Conservation (phyloP, 2,888 invertebrate species). For the Stenolophus ochropezus region DNA sequence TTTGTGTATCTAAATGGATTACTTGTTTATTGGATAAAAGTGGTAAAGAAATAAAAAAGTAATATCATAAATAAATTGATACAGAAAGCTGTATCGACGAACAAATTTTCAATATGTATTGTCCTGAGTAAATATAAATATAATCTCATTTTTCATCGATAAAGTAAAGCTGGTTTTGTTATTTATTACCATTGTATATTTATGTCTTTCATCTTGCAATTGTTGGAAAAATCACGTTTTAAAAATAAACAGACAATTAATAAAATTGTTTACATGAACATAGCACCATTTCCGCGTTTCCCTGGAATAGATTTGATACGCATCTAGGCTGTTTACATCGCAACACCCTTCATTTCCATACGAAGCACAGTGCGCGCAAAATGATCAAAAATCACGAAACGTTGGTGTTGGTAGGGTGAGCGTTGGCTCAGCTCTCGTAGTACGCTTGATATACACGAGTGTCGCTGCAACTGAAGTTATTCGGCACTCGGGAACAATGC, state of each 20-base stretch:
- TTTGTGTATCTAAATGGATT: no score
- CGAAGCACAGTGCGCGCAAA: background rate
- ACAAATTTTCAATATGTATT: no score
- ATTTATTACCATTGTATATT: no score
- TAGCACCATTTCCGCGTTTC: constrained; percentile 1
- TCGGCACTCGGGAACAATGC: constrained; percentile 51
- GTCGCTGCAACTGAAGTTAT: constrained; percentile 27
- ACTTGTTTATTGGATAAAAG: no score
- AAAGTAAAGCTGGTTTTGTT: background rate
- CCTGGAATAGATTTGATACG: constrained; percentile 17
- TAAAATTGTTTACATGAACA: constrained; percentile 18
- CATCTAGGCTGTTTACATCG: constrained; percentile 6
- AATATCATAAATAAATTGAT: no score
- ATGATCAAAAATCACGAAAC: constrained; percentile 31
- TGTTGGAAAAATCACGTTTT: background rate
- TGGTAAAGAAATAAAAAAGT: no score
- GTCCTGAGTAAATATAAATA: no score
- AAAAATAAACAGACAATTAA: background rate
- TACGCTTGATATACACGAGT: background rate
- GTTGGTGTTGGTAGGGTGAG: background rate
- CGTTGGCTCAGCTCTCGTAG: background rate
- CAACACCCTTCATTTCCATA: constrained; percentile 23
- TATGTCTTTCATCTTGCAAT: no score
- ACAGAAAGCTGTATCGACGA: no score
- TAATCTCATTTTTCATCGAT: background rate